Evolutionary conservation across 1,140 invertebrate species (phyloP).

Genomic region (Achatina immaculata): DNA sequence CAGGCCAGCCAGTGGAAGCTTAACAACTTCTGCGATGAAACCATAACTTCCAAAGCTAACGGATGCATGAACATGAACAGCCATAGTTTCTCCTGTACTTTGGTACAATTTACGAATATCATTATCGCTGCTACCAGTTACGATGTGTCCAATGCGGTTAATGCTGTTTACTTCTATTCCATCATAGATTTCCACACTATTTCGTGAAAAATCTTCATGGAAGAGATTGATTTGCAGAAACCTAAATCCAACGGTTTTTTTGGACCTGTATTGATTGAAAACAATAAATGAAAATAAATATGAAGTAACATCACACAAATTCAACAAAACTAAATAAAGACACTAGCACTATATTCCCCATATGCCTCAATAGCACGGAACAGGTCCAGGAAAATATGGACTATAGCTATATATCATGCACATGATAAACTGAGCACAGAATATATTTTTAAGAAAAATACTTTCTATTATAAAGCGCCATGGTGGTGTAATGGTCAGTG

Average conservation of each 20-base stretch:
- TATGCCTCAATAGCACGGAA: too few species aligned
- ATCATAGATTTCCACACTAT: conserved; percentile 89
- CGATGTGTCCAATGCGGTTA: conserved; percentile 71
- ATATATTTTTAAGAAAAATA: too few species aligned
- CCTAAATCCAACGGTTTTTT: conserved; percentile 55
- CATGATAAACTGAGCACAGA: too few species aligned
- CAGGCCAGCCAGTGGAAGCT: conserved; percentile 78
- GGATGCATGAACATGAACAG: conserved; percentile 92
- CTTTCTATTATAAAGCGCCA: too few species aligned
- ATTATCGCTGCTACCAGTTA: conserved; percentile 52
- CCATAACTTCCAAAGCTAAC: conserved; percentile 93
- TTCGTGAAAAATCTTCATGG: conserved; percentile 87
- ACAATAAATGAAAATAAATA: too few species aligned
- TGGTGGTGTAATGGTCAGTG: too few species aligned
- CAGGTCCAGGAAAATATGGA: too few species aligned
- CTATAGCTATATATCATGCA: too few species aligned
- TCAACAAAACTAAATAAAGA: too few species aligned
- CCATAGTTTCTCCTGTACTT: conserved; percentile 73
- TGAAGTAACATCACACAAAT: too few species aligned
- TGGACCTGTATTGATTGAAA: neutral
- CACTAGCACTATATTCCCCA: too few species aligned
- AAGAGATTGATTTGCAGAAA: conserved; percentile 94
- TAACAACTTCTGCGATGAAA: conserved; percentile 97
- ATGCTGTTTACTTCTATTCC: conserved; percentile 92
- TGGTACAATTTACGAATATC: conserved; percentile 48